These are phyloP conservation scores for Atlantisia rogersi DNA, from an alignment of 2,113 vertebrate genomes.

Conservation along the genomic window DNA sequence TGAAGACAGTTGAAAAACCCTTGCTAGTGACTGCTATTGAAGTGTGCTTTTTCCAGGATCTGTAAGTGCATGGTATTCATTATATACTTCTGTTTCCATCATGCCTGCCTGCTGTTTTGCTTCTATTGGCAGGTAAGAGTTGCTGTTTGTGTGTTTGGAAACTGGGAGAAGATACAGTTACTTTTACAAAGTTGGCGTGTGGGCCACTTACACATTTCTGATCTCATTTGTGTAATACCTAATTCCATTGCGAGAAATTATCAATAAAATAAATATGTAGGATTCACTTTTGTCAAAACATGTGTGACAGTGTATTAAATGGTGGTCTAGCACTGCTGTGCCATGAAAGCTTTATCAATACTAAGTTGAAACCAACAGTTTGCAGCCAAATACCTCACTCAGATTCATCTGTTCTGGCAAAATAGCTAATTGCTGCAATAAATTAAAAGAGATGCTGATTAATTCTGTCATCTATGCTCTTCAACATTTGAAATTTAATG, in stretches of 20 bases:
- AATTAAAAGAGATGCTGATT: constrained; percentile 9
- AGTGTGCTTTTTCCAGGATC: background rate
- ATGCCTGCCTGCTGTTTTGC: background rate
- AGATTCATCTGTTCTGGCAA: constrained; percentile 33
- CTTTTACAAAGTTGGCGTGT: background rate
- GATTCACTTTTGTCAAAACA: background rate
- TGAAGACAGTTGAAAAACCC: background rate
- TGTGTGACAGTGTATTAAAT: background rate
- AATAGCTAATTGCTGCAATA: constrained; percentile 32
- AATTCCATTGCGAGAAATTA: background rate
- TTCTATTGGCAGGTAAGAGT: background rate
- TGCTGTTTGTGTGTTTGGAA: background rate
- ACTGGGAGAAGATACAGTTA: background rate
- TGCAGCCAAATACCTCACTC: background rate
- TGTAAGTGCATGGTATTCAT: background rate
- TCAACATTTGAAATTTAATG: constrained; percentile 27
- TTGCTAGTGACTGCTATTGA: background rate
- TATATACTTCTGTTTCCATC: background rate
- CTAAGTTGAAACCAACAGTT: background rate
- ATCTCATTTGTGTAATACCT: background rate
- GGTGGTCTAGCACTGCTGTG: background rate
- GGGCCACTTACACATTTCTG: background rate
- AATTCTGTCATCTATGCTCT: constrained; percentile 23
- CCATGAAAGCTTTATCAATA: background rate
- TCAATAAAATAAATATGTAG: background rate